A percentile compares a stretch with the other conserved stretches of the same genome.
Conservation (phyloP, 2,113 vertebrate genomes). For the Gobiocypris rarus region DNA sequence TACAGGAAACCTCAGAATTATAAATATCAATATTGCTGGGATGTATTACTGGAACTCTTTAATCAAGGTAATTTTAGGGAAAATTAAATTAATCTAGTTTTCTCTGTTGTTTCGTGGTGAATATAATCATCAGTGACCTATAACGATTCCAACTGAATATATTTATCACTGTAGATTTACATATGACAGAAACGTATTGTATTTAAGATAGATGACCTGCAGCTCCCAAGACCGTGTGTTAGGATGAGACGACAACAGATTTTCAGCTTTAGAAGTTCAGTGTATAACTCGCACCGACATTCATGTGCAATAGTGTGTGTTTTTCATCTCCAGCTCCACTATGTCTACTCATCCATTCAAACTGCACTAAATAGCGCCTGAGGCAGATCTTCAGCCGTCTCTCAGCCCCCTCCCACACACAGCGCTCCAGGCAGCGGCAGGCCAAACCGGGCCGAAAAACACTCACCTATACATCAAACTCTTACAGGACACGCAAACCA, state of each 20-base stretch:
- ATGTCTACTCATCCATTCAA: constrained; percentile 80
- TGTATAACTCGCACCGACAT: not conserved
- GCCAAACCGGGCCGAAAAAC: not conserved
- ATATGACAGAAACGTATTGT: not conserved
- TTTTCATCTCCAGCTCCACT: constrained; percentile 70
- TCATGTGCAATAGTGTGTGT: constrained; percentile 38
- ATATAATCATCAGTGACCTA: constrained; percentile 48
- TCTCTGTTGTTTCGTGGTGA: constrained; percentile 24
- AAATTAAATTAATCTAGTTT: constrained; percentile 38
- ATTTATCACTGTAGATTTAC: not conserved
- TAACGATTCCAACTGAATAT: not conserved
- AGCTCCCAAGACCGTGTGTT: not conserved
- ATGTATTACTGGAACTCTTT: constrained; percentile 48
- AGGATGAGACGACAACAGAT: not conserved
- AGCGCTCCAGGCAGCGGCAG: not conserved
- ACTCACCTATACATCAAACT: not conserved
- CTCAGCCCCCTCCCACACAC: constrained; percentile 49
- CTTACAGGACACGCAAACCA: not conserved
- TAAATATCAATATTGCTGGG: constrained; percentile 27
- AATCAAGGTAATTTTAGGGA: constrained; percentile 33
- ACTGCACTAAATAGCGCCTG: constrained; percentile 76
- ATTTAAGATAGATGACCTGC: not conserved
- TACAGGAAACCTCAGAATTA: constrained; percentile 44
- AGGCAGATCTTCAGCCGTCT: constrained; percentile 58
- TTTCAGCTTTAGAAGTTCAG: not conserved